Percentiles rank a stretch among this genome's conserved stretches.
Conservation (phyloP, 2,888 invertebrate genomes). For the Mellilla xanthometata region DNA sequence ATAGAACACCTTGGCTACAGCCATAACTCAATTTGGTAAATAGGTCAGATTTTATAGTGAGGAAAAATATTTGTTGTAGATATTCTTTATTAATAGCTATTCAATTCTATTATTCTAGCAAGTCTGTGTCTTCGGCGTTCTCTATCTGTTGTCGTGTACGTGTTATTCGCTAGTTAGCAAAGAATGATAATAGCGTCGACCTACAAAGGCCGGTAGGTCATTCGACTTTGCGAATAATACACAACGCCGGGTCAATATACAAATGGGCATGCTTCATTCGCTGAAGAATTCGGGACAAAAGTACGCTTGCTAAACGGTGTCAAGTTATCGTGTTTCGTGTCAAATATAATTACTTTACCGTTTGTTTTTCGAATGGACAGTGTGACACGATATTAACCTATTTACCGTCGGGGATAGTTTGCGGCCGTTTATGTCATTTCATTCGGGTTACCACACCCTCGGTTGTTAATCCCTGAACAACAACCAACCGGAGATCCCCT, state of each 20-base stretch:
- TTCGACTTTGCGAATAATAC: slow-evolving; percentile 1
- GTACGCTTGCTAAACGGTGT: slow-evolving; percentile 31
- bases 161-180: slow-evolving; percentile 10
- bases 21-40: slow-evolving; percentile 16
- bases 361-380: slow-evolving; percentile 40
- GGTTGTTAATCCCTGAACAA: slow-evolving; percentile 30
- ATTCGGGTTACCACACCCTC: slow-evolving; percentile 46
- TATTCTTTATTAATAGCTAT: no score
- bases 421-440: no score
- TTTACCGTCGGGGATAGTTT: slow-evolving; percentile 42
- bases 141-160: slow-evolving; percentile 1
- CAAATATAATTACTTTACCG: slow-evolving; percentile 45
- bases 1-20: slow-evolving; percentile 25
- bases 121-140: no score
- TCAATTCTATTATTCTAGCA: no score
- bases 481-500: slow-evolving; percentile 37
- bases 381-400: slow-evolving; percentile 57
- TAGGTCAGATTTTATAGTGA: slow-evolving; percentile 30
- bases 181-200: slow-evolving; percentile 17
- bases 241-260: slow-evolving; percentile 20
- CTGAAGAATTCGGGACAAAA: slow-evolving; percentile 28
- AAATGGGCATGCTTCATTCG: slow-evolving; percentile 14
- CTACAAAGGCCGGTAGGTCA: slow-evolving; percentile 11
- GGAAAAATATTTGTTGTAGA: no score
- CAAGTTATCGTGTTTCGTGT: slow-evolving; percentile 46